Conservation (phyloP, 2,888 invertebrate genomes). For the Antheraea assamensis region DNA sequence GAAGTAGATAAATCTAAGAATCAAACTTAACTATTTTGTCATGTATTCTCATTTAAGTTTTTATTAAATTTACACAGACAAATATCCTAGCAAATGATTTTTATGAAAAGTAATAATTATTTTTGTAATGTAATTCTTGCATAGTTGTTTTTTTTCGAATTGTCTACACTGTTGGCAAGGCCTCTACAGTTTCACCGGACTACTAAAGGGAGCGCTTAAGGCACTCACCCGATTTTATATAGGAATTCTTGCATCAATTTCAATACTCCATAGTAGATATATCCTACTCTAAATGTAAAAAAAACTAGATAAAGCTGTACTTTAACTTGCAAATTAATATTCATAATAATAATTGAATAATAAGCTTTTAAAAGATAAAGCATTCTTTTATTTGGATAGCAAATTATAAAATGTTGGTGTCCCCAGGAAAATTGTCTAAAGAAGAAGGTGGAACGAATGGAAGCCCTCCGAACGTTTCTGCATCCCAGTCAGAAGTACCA, state of each 20-base stretch:
- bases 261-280: background rate
- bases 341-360: too few species aligned
- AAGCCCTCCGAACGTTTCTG: conserved; percentile 83
- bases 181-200: too few species aligned
- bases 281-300: background rate
- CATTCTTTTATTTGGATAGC: background rate
- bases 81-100: background rate
- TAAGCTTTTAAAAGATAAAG: too few species aligned
- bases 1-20: background rate
- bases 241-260: background rate
- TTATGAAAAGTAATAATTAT: background rate
- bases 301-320: background rate
- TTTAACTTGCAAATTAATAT: background rate
- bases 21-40: background rate
- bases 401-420: background rate
- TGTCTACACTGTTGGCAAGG: too few species aligned
- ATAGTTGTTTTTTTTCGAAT: too few species aligned
- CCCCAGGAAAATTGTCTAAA: conserved; percentile 71
- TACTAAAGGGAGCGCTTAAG: too few species aligned
- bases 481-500: conserved; percentile 79
- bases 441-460: conserved; percentile 69
- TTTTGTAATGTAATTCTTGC: background rate
- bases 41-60: background rate
- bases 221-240: too few species aligned
- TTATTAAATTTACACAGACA: background rate